Conservation (phyloP, 1,140 invertebrate genomes). For the Tetragonula clypearis region DNA sequence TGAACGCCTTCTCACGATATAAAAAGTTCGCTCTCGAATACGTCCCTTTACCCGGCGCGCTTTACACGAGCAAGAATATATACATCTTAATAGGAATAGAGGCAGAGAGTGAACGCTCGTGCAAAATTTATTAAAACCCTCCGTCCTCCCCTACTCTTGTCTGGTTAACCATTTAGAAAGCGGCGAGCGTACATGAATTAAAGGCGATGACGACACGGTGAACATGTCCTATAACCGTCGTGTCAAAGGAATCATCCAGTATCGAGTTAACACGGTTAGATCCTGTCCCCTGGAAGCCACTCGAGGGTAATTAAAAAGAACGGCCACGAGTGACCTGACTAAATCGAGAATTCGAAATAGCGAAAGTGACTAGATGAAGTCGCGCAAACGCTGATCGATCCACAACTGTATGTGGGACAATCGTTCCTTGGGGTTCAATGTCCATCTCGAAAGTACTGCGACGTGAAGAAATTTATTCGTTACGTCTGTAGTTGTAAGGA, state of each 20-base stretch:
- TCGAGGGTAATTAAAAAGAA: conserved; percentile 52
- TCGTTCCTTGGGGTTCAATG: not conserved
- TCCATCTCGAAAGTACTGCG: not conserved
- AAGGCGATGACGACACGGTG: conserved; percentile 40
- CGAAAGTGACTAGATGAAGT: not conserved
- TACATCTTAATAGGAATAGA: conserved; percentile 45
- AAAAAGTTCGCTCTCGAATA: conserved; percentile 23
- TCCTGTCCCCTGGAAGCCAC: conserved; percentile 29
- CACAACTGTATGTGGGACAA: not conserved
- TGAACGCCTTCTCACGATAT: conserved; percentile 1
- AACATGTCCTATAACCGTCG: conserved; percentile 40
- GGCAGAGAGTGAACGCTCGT: conserved; percentile 39
- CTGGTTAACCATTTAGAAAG: conserved; percentile 51
- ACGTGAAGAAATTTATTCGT: not conserved
- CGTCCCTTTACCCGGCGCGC: not conserved
- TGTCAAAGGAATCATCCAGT: conserved; percentile 37
- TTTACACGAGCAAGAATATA: conserved; percentile 33
- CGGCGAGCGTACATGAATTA: conserved; percentile 41
- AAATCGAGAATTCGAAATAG: conserved; percentile 44
- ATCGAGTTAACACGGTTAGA: conserved; percentile 44
- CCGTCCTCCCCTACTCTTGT: conserved; percentile 6
- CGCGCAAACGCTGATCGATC: conserved; percentile 20
- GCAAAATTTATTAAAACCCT: conserved; percentile 53
- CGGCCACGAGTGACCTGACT: conserved; percentile 30
- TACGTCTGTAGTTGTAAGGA: too few species aligned